phyloP scores from a whole-genome alignment of 2,797 vertebrate genomes.

The Triplophysa bombifrons region DNA sequence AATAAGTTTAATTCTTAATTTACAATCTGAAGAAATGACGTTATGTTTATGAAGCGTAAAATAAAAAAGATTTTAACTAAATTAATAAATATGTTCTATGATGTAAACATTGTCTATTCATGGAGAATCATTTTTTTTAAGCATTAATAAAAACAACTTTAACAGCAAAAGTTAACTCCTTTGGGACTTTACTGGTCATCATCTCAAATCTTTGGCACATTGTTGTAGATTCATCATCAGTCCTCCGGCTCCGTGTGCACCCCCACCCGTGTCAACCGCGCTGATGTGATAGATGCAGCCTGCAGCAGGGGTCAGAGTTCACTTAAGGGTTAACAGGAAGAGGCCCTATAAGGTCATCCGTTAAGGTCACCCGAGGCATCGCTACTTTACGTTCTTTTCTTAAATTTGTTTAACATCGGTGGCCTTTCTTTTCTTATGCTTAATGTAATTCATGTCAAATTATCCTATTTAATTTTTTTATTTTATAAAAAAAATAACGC shows the following conservation, averaged over 20 bases:
- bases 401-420: constrained; percentile 32
- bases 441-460: no score
- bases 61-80: not conserved
- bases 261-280: constrained; percentile 50
- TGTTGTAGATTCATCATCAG: not conserved
- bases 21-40: not conserved
- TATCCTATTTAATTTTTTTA: no score
- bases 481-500: no score
- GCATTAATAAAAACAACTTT: no score
- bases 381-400: constrained; percentile 70
- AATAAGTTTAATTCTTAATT: no score
- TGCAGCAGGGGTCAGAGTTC: constrained; percentile 77
- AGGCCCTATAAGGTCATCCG: constrained; percentile 67
- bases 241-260: constrained; percentile 9
- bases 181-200: constrained; percentile 12
- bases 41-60: not conserved
- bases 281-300: constrained; percentile 61
- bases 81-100: not conserved
- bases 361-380: constrained; percentile 66
- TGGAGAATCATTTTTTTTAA: not conserved
- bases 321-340: constrained; percentile 79
- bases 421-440: constrained; percentile 8
- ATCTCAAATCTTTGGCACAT: not conserved
- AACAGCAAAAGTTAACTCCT: not conserved
- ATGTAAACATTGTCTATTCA: not conserved